phyloP scores from a whole-genome alignment of 1,140 invertebrate genomes.

The Achroia grisella region DNA sequence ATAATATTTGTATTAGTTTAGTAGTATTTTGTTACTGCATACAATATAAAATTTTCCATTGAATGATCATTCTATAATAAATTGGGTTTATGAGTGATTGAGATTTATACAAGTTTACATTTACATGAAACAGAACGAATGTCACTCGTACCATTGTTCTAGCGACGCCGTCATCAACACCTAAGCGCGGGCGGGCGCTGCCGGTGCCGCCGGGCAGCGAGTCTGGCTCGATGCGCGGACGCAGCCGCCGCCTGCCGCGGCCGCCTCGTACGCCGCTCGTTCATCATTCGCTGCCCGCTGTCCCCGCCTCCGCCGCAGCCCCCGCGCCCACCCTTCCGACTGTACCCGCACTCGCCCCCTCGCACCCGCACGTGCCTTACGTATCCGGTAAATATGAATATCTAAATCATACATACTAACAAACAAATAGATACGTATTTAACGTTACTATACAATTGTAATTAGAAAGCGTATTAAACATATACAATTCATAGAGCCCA shows the following conservation, averaged over 20 bases:
- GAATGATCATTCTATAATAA: no score
- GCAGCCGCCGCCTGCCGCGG: slow-evolving; percentile 40
- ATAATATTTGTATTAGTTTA: neutral
- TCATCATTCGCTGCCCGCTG: neutral
- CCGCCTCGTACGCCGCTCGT: slow-evolving; percentile 34
- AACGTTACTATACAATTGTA: no score
- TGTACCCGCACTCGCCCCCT: slow-evolving; percentile 12
- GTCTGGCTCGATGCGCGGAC: slow-evolving; percentile 33
- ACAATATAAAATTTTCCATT: no score
- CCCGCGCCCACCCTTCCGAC: slow-evolving; percentile 13
- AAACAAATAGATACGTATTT: no score
- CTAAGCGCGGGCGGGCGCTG: slow-evolving; percentile 55
- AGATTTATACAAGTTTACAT: neutral
- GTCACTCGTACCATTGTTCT: neutral
- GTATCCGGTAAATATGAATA: slow-evolving; percentile 27
- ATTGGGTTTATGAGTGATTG: no score
- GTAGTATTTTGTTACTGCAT: no score
- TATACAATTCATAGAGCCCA: no score
- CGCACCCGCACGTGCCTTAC: slow-evolving; percentile 55
- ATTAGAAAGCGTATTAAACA: no score
- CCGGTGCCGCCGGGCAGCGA: slow-evolving; percentile 55
- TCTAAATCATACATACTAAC: neutral
- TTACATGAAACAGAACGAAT: neutral
- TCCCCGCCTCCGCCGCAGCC: slow-evolving; percentile 12
- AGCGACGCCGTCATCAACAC: slow-evolving; percentile 65